Percentiles rank a stretch among this genome's conserved stretches.
These are phyloP conservation scores for Campaea margaritaria DNA, from an alignment of 2,888 invertebrate genomes.

Conservation along the genomic window DNA sequence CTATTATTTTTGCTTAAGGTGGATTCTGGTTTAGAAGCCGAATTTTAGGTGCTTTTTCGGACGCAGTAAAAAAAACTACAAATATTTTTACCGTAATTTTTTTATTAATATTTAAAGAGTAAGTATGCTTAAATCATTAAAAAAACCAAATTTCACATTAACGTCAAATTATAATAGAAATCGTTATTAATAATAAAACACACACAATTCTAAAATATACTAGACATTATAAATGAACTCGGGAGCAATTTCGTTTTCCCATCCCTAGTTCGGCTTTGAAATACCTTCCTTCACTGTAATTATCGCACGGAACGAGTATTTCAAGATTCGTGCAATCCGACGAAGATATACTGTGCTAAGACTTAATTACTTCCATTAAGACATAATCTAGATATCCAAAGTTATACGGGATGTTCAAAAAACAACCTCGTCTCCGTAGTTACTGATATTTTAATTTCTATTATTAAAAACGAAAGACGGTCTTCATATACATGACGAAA, in stretches of 20 bases:
- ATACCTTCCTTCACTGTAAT: conserved; percentile 59
- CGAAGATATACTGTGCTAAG: conserved; percentile 45
- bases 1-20: too few species aligned
- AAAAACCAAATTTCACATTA: too few species aligned
- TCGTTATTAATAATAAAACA: too few species aligned
- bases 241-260: neutral
- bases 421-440: neutral
- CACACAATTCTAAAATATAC: too few species aligned
- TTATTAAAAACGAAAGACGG: neutral
- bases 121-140: too few species aligned
- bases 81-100: too few species aligned
- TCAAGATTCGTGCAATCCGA: conserved; percentile 51
- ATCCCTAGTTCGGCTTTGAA: conserved; percentile 48
- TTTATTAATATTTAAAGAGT: too few species aligned
- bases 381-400: conserved; percentile 41
- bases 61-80: too few species aligned
- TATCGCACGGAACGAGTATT: conserved; percentile 60
- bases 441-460: neutral
- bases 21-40: too few species aligned
- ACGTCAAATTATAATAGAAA: too few species aligned
- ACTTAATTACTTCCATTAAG: conserved; percentile 50
- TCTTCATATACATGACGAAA: too few species aligned
- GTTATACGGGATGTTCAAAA: neutral
- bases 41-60: too few species aligned
- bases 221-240: neutral